Evolutionary conservation across 2,888 invertebrate species (phyloP), one percentile per base, ranked within the genome.

Genomic region (Drosophila pseudotakahashii): DNA sequence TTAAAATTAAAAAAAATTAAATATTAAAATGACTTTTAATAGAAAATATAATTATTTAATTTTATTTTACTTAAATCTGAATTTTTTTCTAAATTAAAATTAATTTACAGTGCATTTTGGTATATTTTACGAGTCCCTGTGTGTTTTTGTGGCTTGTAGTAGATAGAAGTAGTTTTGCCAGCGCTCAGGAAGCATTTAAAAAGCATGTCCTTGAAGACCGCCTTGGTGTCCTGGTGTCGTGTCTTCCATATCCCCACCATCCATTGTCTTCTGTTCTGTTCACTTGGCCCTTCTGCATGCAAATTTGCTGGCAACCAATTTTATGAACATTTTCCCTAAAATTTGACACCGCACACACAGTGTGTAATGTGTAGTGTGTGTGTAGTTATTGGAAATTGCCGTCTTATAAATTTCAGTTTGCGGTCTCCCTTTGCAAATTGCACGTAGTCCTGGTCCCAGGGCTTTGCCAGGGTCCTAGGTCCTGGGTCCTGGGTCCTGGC

Each of bases 341-440:
- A 82, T 81, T 86, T 81, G 81, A 86, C 81, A 81, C 85, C 82
- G 77, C 66, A 55, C 45, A 57, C 48, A 47, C 47, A 19, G 19
- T 19, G 19, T 26, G 26, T 26, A 14, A 10, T 53, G 26, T 26
- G 26, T 26, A 34, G 42, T 53, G 64, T 64, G 58, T 50, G 54
- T 50, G 75, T 64, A 82, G 82, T 80, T 82, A 82, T 82, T 83
- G 81, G 64, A 86, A 85, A 82, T 81, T 82, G 81, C 83, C 81
- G 77, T 71, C 81, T 83, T 82, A 82, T 82, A 85, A 80, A 82
- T 85, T 85, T 81, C 54, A 76, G 77, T 74, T 82, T 85, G 85
- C 69, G 82, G 81, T 85, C 73, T 75, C 71, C 81, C 69, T 73
- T 73, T 69, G 77, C 79, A 77, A 81, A 71, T 67, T 81, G 84